Base-by-base conservation (phyloP, 2,888 invertebrate genomes). In the Athalia rosae region DNA sequence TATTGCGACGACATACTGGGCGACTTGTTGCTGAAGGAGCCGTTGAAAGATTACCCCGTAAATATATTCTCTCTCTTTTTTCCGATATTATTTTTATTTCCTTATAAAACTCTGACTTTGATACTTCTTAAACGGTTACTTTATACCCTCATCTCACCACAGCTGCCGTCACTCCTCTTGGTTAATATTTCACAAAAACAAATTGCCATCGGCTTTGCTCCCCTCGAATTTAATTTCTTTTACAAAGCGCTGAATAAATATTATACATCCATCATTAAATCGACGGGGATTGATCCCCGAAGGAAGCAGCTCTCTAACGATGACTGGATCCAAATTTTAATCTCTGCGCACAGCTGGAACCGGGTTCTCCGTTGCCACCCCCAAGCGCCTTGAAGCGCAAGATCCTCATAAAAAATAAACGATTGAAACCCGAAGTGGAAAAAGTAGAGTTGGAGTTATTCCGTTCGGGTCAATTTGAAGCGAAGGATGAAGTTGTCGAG, bases 1-100 rank as follows among this genome's bases (percentile, higher is more conserved):
- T 94, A 94, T 85, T 94, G 94, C 88, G 93, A 94, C 88, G 94
- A 95, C 64, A 92, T 94, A 79, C 91, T 94, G 79, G 94, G 94
- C 4, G 94, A 95, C 80, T 88, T 93, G 81, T 88, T 94, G 78
- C 89, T 94, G 61, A 92, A 92, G 81, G 92, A 92, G 80, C 91
- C 93, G 0, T 85, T 95, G 8, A 92, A 93, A 58, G 91, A 91
- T 76, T 91, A 90, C 84, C 92, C 92, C 66, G 93, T 94, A 53
- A n/a, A 53, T 53, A 53, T 53, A 53, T n/a, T 7, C 11, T 4
- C 3, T 53, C n/a, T 53, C 28, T 28, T 28, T 28, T 28, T 1
- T 28, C 28, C 28, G 28, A 1, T 28, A 28, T 28, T 2, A 28
- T 28, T 28, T 2, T 28, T 28, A 28, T 28, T 28, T 28, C 28